Base-by-base conservation (phyloP, 2,888 invertebrate species). In the Stenurella melanura region DNA sequence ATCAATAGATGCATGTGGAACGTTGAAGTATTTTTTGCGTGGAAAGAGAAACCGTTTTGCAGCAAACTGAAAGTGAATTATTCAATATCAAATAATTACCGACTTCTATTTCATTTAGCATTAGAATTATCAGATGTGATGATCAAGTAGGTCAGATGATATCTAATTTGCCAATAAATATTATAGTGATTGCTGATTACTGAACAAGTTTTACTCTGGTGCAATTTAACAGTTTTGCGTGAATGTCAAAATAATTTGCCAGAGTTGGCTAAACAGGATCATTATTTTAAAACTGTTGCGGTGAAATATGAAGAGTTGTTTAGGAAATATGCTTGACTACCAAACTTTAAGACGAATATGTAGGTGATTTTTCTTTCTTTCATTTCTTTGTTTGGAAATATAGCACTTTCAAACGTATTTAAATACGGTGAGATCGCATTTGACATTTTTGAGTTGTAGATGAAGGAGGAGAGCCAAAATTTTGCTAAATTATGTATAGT, bases 1-100 rank as follows among this genome's bases (percentile, higher is more conserved):
- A 61, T 26, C 60, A 30, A 30, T 26, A 26, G 26, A 30, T n/a
- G 60, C 60, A 60, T 21, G 30, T 60, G n/a, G 21, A 30, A 30
- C 21, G n/a, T 15, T 60, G 5, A 19, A 19, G 18, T 21, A 18
- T 67, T 58, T 38, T 67, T 56, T 67, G 66, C 57, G 12, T 18
- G 54, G 60, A 74, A 74, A 74, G 74, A 74, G 74, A 74, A 74
- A 74, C 67, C 67, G 74, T 74, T 64, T 56, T 19, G 67, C 21
- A 26, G 60, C 67, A 30, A 58, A 66, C 58, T 67, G 74, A 74
- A 74, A 74, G 74, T 74, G 74, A 30, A 74, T 58, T 68, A 67
- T 56, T 30, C 34, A 18, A 57, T 58, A 60, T 30, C 6, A 67
- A 26, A 58, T 58, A 12, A 38, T 58, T 71, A 58, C 38, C 30